A percentile compares a stretch with the other conserved stretches of the same genome.
phyloP scores from a whole-genome alignment of 2,888 invertebrate species.

The Nemotelus nigrinus region DNA sequence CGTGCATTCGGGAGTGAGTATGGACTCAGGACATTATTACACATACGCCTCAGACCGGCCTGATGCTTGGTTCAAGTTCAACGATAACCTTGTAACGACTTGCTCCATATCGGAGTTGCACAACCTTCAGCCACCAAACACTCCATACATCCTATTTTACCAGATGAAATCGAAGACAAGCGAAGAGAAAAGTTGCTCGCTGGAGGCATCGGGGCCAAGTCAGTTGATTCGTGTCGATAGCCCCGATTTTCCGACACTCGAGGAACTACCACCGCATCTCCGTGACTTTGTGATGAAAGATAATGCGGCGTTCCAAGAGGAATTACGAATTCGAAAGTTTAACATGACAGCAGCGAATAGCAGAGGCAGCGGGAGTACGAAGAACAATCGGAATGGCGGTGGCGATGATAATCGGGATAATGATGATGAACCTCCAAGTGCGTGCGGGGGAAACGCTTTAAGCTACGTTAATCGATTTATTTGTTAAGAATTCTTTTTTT shows the following conservation, averaged over 20 bases:
- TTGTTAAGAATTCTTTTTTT: constrained; percentile 55
- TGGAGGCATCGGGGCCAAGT: constrained; percentile 53
- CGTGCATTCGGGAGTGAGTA: constrained; percentile 83
- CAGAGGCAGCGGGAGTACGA: neutral
- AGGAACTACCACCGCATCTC: constrained; percentile 61
- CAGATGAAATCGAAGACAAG: constrained; percentile 64
- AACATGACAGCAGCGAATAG: constrained; percentile 54
- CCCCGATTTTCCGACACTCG: constrained; percentile 57
- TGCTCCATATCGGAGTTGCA: constrained; percentile 72
- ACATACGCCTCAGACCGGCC: constrained; percentile 78
- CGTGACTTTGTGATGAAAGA: constrained; percentile 61
- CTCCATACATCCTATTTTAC: constrained; percentile 87
- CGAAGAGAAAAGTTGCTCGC: constrained; percentile 49
- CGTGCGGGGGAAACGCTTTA: constrained; percentile 61
- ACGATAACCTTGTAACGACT: constrained; percentile 77
- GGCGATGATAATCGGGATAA: constrained; percentile 59
- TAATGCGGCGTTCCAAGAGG: constrained; percentile 60
- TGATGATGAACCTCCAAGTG: constrained; percentile 62
- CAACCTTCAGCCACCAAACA: constrained; percentile 74
- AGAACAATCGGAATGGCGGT: constrained; percentile 52
- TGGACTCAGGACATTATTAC: constrained; percentile 90
- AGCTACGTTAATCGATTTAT: constrained; percentile 63
- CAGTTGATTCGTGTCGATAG: constrained; percentile 59
- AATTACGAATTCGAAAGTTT: constrained; percentile 57
- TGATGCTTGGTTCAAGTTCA: constrained; percentile 80